phyloP scores from a whole-genome alignment of 2,113 vertebrate genomes.

The Choloepus hoffmanni region DNA sequence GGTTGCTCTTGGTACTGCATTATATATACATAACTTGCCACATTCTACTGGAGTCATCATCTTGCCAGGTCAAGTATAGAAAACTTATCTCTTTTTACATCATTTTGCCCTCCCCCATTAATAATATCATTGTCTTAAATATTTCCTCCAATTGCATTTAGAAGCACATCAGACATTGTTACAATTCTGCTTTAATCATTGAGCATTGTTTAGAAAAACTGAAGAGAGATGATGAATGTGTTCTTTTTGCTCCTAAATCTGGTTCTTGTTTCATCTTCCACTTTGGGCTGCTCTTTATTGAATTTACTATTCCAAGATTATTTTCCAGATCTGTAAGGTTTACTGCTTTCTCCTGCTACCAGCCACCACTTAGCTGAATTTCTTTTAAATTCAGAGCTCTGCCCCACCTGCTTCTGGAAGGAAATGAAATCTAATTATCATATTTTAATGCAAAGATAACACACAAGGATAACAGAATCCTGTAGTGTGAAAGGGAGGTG shows the following conservation, averaged over 20 bases:
- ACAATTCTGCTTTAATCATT: constrained; percentile 20
- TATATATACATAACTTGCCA: background rate
- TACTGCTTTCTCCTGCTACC: background rate
- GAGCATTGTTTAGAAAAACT: constrained; percentile 49
- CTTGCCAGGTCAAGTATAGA: background rate
- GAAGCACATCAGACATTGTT: background rate
- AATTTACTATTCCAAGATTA: constrained; percentile 11
- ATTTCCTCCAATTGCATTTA: constrained; percentile 27
- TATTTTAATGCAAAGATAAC: constrained; percentile 60
- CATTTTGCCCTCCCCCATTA: background rate
- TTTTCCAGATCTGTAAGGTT: background rate
- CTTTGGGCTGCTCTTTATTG: background rate
- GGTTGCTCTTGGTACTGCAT: background rate
- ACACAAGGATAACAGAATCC: constrained; percentile 48
- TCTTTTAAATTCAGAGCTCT: constrained; percentile 49
- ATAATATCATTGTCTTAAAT: constrained; percentile 24
- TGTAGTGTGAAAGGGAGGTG: constrained; percentile 25
- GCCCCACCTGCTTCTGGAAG: constrained; percentile 51
- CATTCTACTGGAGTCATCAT: background rate
- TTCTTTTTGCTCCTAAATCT: background rate
- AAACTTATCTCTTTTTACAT: background rate
- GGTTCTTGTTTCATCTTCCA: constrained; percentile 1
- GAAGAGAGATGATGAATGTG: background rate
- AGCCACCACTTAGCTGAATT: constrained; percentile 31
- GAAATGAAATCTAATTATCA: constrained; percentile 65